Evolutionary conservation across 2,113 vertebrate species (phyloP).

Genomic region (Pomatorhinus ruficollis): DNA sequence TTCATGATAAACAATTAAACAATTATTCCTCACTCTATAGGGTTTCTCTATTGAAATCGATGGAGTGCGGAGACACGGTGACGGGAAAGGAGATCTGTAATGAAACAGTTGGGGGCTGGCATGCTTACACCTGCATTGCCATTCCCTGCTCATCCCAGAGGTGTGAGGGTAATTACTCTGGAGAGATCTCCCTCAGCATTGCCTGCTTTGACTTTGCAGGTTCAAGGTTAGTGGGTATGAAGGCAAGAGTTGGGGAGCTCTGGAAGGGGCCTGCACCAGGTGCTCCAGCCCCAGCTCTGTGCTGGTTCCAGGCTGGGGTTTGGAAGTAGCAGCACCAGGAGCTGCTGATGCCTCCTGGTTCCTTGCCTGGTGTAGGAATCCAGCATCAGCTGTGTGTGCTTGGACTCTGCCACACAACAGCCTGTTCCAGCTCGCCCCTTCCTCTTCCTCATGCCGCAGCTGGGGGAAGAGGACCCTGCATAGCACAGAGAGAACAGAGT

Average conservation of each 20-base stretch:
- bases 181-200: not conserved
- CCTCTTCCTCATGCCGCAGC: not conserved
- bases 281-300: not conserved
- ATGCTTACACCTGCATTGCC: not conserved
- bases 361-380: not conserved
- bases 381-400: not conserved
- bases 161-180: not conserved
- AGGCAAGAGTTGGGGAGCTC: not conserved
- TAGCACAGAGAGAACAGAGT: not conserved
- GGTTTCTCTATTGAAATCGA: constrained; percentile 70
- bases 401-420: not conserved
- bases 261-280: not conserved
- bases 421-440: not conserved
- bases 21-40: constrained; percentile 76
- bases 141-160: not conserved
- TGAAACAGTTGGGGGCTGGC: not conserved
- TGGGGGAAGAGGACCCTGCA: not conserved
- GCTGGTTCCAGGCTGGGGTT: not conserved
- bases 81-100: not conserved
- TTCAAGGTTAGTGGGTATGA: not conserved
- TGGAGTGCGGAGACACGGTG: constrained; percentile 7
- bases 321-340: not conserved
- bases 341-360: not conserved
- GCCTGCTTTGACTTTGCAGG: not conserved
- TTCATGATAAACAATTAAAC: constrained; percentile 81